Evolutionary conservation across 2,888 invertebrate genomes (phyloP).

Genomic region (Eurytoma californica): DNA sequence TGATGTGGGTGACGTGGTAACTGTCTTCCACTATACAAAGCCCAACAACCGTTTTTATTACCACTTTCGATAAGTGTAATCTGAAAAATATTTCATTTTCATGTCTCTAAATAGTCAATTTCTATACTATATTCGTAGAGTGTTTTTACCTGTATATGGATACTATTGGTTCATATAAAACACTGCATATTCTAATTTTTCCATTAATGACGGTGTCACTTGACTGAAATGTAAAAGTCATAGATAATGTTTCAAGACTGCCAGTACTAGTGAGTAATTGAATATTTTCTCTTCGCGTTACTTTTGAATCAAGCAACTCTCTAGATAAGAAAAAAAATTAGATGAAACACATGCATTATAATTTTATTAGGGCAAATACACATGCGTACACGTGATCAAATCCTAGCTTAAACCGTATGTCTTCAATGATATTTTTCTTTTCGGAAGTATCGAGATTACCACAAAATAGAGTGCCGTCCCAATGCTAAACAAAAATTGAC

Average conservation of each 20-base stretch:
- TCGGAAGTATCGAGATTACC: neutral
- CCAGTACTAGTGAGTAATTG: constrained; percentile 24
- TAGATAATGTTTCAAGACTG: constrained; percentile 33
- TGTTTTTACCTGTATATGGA: constrained; percentile 36
- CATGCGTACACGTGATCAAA: constrained; percentile 44
- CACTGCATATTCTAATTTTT: constrained; percentile 45
- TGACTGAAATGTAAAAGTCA: constrained; percentile 41
- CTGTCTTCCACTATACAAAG: constrained; percentile 44
- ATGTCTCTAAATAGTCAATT: neutral
- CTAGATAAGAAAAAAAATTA: constrained; percentile 10
- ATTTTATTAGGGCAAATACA: no score
- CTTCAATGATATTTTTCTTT: neutral
- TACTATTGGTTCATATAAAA: constrained; percentile 27
- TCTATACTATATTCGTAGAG: neutral
- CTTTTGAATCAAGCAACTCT: constrained; percentile 34
- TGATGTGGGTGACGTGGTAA: constrained; percentile 32
- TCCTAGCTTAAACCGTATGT: constrained; percentile 46
- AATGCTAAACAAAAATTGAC: constrained; percentile 27
- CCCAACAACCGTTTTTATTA: constrained; percentile 39
- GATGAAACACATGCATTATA: neutral
- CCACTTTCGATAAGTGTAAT: constrained; percentile 30
- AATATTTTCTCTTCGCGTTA: constrained; percentile 19
- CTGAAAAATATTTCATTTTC: neutral
- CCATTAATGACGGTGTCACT: constrained; percentile 42
- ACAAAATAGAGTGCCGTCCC: constrained; percentile 38